Evolutionary conservation across 92 coral and sea anemone species (phyloP).

Genomic region (Paragorgia papillata): DNA sequence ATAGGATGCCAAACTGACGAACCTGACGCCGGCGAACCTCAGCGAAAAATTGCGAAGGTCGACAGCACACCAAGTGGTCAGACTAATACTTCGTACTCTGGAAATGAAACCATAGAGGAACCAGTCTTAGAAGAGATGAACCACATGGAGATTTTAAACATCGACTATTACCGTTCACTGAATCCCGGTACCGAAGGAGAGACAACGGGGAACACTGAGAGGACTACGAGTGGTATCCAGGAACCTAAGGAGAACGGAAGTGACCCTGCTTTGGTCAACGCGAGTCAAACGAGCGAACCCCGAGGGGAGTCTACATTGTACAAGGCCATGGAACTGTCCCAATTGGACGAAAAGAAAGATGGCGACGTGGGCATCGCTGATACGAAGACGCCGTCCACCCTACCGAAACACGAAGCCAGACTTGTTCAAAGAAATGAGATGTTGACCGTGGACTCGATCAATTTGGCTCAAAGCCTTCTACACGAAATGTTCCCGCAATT

Average conservation of each 20-base stretch:
- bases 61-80: background rate
- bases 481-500: conserved; percentile 42
- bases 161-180: conserved; percentile 23
- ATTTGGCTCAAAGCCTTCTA: conserved; percentile 51
- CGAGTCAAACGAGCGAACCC: background rate
- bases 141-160: conserved; percentile 33
- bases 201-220: background rate
- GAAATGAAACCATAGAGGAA: conserved; percentile 38
- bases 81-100: background rate
- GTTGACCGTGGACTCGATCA: conserved; percentile 42
- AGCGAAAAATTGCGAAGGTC: conserved; percentile 8
- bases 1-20: background rate
- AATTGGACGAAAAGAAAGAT: conserved; percentile 10
- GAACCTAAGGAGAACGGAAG: conserved; percentile 3
- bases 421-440: conserved; percentile 21
- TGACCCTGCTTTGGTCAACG: background rate
- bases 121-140: conserved; percentile 36
- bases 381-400: conserved; percentile 11
- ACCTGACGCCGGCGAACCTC: conserved; percentile 8
- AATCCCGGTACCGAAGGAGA: background rate
- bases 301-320: conserved; percentile 3
- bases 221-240: background rate
- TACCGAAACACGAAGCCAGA: conserved; percentile 14
- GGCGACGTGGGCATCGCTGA: conserved; percentile 21
- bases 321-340: conserved; percentile 5